Evolutionary conservation across 2,113 vertebrate species (phyloP), one percentile per base, ranked within the genome.

Genomic region (Corythaeola cristata): DNA sequence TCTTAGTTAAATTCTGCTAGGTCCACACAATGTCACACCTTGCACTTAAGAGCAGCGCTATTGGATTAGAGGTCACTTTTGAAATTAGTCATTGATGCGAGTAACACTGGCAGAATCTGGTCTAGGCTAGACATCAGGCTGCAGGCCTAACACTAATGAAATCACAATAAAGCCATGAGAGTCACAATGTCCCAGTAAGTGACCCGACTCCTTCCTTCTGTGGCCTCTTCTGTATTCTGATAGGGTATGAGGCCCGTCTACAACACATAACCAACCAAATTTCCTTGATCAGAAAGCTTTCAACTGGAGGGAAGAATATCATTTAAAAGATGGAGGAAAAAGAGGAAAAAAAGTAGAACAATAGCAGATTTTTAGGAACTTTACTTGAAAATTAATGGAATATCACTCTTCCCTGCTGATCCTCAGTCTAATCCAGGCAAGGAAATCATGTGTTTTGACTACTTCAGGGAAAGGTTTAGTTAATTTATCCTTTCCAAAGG

Each of bases 331-430:
- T 11, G 6, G 9, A 90, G 11, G 23, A 71, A 75, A 83, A 18
- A 67, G 37, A 28, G 7, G 6, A 62, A 0, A 3, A 20, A 33
- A 88, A 30, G 11, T 44, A 32, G 12, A 75, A 56, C 2, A 5
- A 60, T 80, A 50, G 2, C 0, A 0, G 0, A 4, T 55, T 53
- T 66, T 64, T 35, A 78, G 28, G 74, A 73, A 49, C 11, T 6
- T 60, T 68, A 26, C 27, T 74, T 72, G 18, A n/a, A 90, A 85
- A 56, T 4, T 7, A 67, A 22, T 35, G 16, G 33, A 78, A 37
- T 68, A 59, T 14, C 17, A 76, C 9, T 67, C 17, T 53, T 91
- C 33, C 13, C 49, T 76, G 6, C 8, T 72, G 21, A 23, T 92
- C 5, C 23, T 68, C 37, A 72, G 4, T 21, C 10, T 75, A 92